Conservation (phyloP, 2,888 invertebrate genomes). For the Athetis lepigone region DNA sequence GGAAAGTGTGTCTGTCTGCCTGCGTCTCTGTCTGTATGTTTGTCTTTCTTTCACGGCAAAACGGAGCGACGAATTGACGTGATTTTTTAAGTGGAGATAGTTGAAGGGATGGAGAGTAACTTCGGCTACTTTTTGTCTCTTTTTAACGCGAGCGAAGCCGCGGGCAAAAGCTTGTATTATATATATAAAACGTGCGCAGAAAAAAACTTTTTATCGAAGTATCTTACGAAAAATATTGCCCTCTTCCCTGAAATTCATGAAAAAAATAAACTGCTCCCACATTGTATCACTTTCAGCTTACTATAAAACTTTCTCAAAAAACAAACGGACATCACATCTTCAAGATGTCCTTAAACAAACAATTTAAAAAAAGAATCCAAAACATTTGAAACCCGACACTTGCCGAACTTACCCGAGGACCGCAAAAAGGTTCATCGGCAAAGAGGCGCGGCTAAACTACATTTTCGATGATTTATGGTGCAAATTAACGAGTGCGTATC, state of each 20-base stretch:
- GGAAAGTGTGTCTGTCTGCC: too few relatives aligned
- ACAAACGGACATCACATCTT: conserved; percentile 44
- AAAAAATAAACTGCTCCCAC: conserved; percentile 22
- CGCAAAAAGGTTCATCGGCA: conserved; percentile 70
- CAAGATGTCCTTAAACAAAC: conserved; percentile 60
- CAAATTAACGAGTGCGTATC: conserved; percentile 90
- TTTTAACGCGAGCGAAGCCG: too few relatives aligned
- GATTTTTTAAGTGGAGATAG: too few relatives aligned
- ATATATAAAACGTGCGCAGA: neutral
- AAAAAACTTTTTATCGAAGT: neutral
- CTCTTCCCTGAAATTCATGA: conserved; percentile 20
- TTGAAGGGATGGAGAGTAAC: too few relatives aligned
- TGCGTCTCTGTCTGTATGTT: too few relatives aligned
- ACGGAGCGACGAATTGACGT: too few relatives aligned
- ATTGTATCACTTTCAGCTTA: conserved; percentile 17
- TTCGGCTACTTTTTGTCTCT: too few relatives aligned
- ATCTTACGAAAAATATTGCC: neutral
- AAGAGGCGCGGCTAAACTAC: conserved; percentile 84
- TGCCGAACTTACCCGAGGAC: conserved; percentile 64
- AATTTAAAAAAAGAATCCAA: conserved; percentile 68
- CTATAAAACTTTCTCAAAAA: conserved; percentile 46
- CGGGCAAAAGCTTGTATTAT: too few relatives aligned
- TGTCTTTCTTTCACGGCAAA: too few relatives aligned
- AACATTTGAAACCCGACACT: conserved; percentile 80
- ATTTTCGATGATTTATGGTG: conserved; percentile 90